Conservation (phyloP, 2,888 invertebrate species). For the Junonia oenone region DNA sequence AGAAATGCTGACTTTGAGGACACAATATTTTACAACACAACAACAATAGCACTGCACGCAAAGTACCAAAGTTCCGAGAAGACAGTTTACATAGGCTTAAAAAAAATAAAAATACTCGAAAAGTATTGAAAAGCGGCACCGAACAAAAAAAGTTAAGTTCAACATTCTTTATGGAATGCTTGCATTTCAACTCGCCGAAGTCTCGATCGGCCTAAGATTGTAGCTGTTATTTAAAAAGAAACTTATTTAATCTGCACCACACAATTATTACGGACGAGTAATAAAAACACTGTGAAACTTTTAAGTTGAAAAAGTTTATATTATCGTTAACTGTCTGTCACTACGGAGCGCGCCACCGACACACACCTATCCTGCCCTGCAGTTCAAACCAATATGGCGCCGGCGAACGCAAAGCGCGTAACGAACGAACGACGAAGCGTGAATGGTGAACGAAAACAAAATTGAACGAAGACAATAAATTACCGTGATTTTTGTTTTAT, state of each 20-base stretch:
- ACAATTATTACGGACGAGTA: constrained; percentile 39
- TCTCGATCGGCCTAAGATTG: constrained; percentile 39
- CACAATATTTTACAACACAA: constrained; percentile 44
- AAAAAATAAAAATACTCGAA: constrained; percentile 51
- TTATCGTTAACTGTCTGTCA: constrained; percentile 65
- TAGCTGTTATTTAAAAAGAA: constrained; percentile 21
- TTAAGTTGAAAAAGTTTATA: constrained; percentile 54
- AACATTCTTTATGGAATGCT: constrained; percentile 74
- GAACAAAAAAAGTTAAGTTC: constrained; percentile 67
- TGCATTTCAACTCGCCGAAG: constrained; percentile 63
- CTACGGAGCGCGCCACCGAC: constrained; percentile 47
- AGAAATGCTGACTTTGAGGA: constrained; percentile 49
- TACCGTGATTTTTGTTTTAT: background rate
- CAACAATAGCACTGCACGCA: constrained; percentile 34
- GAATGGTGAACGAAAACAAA: constrained; percentile 12
- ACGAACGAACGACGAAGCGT: background rate
- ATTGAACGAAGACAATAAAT: background rate
- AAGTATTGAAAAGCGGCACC: constrained; percentile 64
- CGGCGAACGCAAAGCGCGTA: constrained; percentile 23
- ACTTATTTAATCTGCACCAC: constrained; percentile 40
- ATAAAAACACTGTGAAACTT: constrained; percentile 37
- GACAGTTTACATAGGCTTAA: constrained; percentile 25
- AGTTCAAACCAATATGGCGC: constrained; percentile 66
- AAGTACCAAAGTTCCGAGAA: constrained; percentile 28
- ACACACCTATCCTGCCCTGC: constrained; percentile 44